A percentile compares a stretch with the other conserved stretches of the same genome.
phyloP scores from a whole-genome alignment of 2,113 vertebrate genomes.

The Pimephales promelas region DNA sequence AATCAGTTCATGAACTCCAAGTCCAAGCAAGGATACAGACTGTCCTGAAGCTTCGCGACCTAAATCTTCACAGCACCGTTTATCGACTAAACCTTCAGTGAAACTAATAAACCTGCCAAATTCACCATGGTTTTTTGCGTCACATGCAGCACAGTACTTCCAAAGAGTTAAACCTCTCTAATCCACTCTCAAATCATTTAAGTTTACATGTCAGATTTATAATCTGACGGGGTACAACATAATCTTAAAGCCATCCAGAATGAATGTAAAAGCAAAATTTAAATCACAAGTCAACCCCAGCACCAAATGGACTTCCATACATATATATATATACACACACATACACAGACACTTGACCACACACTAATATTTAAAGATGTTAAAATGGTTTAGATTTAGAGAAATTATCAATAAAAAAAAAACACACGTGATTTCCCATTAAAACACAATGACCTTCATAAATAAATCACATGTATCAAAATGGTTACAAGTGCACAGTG shows the following conservation, averaged over 20 bases:
- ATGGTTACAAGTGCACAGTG: neutral
- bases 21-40: neutral
- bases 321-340: too few species aligned
- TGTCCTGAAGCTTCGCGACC: neutral
- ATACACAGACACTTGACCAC: too few species aligned
- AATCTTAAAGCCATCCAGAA: constrained; percentile 31
- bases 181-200: constrained; percentile 37
- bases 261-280: constrained; percentile 31
- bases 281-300: constrained; percentile 44
- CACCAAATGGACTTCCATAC: constrained; percentile 6
- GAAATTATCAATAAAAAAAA: neutral
- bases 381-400: neutral
- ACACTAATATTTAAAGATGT: neutral
- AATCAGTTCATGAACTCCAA: constrained; percentile 25
- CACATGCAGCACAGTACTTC: constrained; percentile 12
- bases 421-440: neutral
- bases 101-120: constrained; percentile 44
- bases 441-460: neutral
- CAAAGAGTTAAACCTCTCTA: constrained; percentile 45
- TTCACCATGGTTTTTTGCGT: neutral
- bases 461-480: neutral
- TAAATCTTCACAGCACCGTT: constrained; percentile 7
- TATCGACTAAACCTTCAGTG: constrained; percentile 5
- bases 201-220: constrained; percentile 13
- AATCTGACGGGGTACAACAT: neutral